Percentiles rank a stretch among this genome's conserved stretches.
phyloP scores from a whole-genome alignment of 2,888 invertebrate species.

The Blastobasis lacticolella region DNA sequence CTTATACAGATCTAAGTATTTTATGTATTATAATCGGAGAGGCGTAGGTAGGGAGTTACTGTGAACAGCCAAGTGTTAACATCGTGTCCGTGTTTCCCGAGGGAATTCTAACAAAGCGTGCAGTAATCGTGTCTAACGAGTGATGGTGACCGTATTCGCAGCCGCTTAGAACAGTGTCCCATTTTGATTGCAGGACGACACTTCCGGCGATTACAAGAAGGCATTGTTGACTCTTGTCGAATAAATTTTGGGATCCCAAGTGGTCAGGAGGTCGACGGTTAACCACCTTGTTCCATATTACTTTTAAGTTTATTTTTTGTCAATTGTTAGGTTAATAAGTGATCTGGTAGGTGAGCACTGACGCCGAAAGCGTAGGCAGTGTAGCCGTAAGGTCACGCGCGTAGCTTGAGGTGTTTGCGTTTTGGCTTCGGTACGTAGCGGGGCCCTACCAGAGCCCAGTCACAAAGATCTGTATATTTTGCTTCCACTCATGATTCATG shows the following conservation, averaged over 20 bases:
- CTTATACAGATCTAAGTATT: constrained; percentile 5
- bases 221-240: constrained; percentile 89
- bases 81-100: neutral
- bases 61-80: neutral
- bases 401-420: constrained; percentile 9
- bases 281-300: constrained; percentile 45
- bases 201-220: constrained; percentile 94
- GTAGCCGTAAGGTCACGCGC: too few relatives aligned
- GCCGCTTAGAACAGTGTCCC: constrained; percentile 43
- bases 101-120: constrained; percentile 14
- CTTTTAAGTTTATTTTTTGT: constrained; percentile 50
- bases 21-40: neutral
- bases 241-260: constrained; percentile 49
- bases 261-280: constrained; percentile 35
- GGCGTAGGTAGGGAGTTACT: neutral
- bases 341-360: constrained; percentile 25
- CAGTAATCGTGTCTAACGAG: neutral
- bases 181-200: constrained; percentile 87
- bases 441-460: constrained; percentile 39
- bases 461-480: constrained; percentile 69
- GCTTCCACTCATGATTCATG: constrained; percentile 53
- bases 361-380: constrained; percentile 7
- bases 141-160: constrained; percentile 2
- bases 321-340: constrained; percentile 55
- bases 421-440: constrained; percentile 35